Percentiles rank a stretch among this genome's conserved stretches.
phyloP scores from a whole-genome alignment of 2,797 vertebrate species.

The Hydrolagus colliei region DNA sequence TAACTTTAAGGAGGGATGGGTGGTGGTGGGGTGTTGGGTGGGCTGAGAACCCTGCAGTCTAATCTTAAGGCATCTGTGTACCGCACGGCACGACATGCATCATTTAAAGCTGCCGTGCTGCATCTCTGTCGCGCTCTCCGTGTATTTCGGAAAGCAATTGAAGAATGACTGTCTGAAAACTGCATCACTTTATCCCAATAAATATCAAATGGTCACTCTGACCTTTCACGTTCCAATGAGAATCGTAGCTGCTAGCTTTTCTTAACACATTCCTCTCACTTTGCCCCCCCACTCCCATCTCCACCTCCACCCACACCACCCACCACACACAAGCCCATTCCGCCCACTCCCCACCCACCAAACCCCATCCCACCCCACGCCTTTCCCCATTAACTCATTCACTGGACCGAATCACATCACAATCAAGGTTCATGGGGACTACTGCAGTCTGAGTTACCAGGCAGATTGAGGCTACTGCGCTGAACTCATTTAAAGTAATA shows the following conservation, averaged over 20 bases:
- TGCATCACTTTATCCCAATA: not conserved
- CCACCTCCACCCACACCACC: too few relatives aligned
- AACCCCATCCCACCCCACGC: not conserved
- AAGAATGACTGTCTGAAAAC: not conserved
- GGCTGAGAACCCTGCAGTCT: slow-evolving; percentile 60
- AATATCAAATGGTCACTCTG: not conserved
- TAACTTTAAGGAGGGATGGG: too few relatives aligned
- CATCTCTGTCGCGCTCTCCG: not conserved
- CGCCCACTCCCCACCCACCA: not conserved
- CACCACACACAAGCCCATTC: not conserved
- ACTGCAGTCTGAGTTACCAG: too few relatives aligned
- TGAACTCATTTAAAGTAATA: too few relatives aligned
- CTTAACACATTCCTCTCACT: too few relatives aligned
- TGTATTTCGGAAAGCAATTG: not conserved
- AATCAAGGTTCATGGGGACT: too few relatives aligned
- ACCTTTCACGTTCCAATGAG: too few relatives aligned
- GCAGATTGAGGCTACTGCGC: too few relatives aligned
- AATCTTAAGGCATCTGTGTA: slow-evolving; percentile 69
- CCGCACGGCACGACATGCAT: not conserved
- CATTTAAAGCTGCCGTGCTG: not conserved
- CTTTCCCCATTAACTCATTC: not conserved
- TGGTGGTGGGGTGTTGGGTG: slow-evolving; percentile 15
- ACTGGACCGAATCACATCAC: too few relatives aligned
- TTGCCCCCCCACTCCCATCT: too few relatives aligned
- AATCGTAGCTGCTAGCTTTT: too few relatives aligned